These are phyloP conservation scores for Lemur catta DNA, from an alignment of 2,797 vertebrate species.

Conservation along the genomic window DNA sequence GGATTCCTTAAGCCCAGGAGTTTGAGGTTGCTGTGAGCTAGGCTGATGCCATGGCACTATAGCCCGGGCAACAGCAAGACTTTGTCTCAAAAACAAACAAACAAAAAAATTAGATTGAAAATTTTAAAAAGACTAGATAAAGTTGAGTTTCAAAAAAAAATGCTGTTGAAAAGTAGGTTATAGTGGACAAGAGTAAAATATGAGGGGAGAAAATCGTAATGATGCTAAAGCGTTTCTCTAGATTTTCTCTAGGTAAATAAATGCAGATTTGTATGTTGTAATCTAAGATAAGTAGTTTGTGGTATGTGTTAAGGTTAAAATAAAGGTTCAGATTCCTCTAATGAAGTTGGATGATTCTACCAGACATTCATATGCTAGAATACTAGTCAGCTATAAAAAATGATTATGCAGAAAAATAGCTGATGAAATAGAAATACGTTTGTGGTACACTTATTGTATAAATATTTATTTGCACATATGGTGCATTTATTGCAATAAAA, in stretches of 20 bases:
- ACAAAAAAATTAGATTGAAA: background rate
- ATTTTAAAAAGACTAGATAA: slow-evolving; percentile 2
- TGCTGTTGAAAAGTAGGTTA: background rate
- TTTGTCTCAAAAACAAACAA: no score
- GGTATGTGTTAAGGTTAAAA: background rate
- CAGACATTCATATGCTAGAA: background rate
- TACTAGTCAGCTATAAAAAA: background rate
- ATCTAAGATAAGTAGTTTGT: background rate
- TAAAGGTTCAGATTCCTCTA: background rate
- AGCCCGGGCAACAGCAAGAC: no score
- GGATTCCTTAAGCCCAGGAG: no score
- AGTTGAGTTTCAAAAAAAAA: background rate
- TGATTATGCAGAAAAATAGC: background rate
- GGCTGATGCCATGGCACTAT: no score
- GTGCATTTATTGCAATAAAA: background rate
- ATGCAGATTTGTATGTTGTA: background rate
- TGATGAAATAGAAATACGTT: background rate
- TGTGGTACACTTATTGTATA: background rate
- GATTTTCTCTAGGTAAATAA: background rate
- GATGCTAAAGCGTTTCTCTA: background rate
- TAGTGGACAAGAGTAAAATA: background rate
- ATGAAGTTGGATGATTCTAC: background rate
- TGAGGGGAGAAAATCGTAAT: background rate
- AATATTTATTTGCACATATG: background rate
- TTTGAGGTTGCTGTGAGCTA: no score